phyloP scores from a whole-genome alignment of 2,797 vertebrate genomes.

The Oryzias sinensis region DNA sequence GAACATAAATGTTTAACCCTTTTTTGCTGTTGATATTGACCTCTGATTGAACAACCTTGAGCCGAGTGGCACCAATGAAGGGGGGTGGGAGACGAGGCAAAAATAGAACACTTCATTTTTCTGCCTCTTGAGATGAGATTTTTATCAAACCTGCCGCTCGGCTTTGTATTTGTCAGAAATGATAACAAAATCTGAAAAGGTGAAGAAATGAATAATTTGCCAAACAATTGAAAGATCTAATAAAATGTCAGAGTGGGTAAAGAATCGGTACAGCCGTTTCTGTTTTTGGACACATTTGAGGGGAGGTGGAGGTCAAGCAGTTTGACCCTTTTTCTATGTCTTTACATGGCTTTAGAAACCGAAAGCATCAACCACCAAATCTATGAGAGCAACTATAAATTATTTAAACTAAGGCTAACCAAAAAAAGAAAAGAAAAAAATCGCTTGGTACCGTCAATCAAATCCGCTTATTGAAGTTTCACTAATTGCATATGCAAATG shows the following conservation, averaged over 20 bases:
- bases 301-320: conserved; percentile 10
- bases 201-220: conserved; percentile 9
- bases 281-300: conserved; percentile 17
- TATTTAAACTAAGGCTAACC: conserved; percentile 40
- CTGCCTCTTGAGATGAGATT: conserved; percentile 31
- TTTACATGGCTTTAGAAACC: conserved; percentile 6
- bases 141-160: conserved; percentile 18
- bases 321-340: conserved; percentile 4
- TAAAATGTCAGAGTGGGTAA: conserved; percentile 5
- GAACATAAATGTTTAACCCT: conserved; percentile 28
- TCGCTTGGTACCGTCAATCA: conserved; percentile 58
- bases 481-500: conserved; percentile 74
- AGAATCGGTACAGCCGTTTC: conserved; percentile 12
- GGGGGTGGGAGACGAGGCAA: conserved; percentile 14
- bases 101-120: conserved; percentile 28
- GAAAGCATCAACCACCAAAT: conserved; percentile 11
- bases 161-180: conserved; percentile 18
- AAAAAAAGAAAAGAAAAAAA: conserved; percentile 11
- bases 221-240: conserved; percentile 8
- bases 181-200: conserved; percentile 2
- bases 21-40: conserved; percentile 50
- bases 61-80: neutral
- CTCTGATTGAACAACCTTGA: conserved; percentile 52
- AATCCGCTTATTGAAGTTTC: conserved; percentile 46
- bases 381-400: conserved; percentile 8